phyloP scores from a whole-genome alignment of 2,888 invertebrate genomes.

The Limnephilus auricula region DNA sequence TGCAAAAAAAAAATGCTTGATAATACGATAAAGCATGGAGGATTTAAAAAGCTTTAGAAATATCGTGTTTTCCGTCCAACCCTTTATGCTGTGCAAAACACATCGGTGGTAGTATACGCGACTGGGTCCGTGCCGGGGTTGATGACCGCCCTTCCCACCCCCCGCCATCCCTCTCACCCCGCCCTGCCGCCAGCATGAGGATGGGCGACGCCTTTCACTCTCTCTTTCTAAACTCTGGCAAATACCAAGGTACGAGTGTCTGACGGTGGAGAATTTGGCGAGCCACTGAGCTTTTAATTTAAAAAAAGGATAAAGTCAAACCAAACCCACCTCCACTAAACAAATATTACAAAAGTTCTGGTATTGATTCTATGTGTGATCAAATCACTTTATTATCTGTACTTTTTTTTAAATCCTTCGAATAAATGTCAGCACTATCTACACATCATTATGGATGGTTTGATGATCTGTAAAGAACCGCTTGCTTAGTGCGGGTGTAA shows the following conservation, averaged over 20 bases:
- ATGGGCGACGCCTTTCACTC: conserved; percentile 74
- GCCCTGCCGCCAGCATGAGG: conserved; percentile 72
- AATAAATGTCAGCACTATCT: not conserved
- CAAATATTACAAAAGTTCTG: not conserved
- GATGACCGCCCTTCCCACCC: conserved; percentile 70
- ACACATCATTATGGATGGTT: too few relatives aligned
- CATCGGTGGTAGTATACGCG: conserved; percentile 27
- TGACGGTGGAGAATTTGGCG: conserved; percentile 59
- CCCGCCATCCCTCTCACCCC: conserved; percentile 72
- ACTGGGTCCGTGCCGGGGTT: conserved; percentile 44
- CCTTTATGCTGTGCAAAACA: not conserved
- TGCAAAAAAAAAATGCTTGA: not conserved
- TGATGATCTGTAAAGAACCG: too few relatives aligned
- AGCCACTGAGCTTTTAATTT: not conserved
- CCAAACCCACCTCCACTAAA: not conserved
- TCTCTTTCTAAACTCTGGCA: conserved; percentile 66
- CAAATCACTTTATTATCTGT: not conserved
- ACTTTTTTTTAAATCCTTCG: not conserved
- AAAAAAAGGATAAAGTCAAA: not conserved
- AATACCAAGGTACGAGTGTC: conserved; percentile 67
- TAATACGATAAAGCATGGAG: not conserved
- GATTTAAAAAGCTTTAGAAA: not conserved
- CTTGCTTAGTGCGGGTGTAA: too few relatives aligned
- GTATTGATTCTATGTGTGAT: not conserved
- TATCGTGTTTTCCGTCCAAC: not conserved